Evolutionary conservation across 2,797 vertebrate genomes (phyloP).

Genomic region (Rhinichthys osculus): DNA sequence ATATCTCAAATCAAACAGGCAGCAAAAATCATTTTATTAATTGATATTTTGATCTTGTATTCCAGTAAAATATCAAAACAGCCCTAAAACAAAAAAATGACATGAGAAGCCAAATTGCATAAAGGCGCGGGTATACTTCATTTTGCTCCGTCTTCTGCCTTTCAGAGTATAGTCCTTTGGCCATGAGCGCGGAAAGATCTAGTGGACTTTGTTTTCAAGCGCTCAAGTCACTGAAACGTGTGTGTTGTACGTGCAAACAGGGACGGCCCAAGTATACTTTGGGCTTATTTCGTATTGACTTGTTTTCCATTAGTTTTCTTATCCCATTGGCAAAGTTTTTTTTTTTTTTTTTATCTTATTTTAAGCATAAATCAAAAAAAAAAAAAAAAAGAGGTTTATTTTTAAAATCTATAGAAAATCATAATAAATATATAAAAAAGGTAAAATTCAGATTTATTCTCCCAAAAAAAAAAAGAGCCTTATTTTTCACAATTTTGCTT

Average conservation of each 20-base stretch:
- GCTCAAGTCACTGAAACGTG: neutral
- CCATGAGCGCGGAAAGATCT: neutral
- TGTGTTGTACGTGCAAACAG: neutral
- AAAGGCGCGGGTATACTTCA: neutral
- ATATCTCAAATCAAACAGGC: constrained; percentile 20
- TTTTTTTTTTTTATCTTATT: neutral
- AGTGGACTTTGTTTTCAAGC: neutral
- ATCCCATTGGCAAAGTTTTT: neutral
- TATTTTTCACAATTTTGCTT: neutral
- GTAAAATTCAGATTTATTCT: neutral
- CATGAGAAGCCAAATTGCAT: neutral
- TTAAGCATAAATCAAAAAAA: neutral
- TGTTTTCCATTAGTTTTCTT: neutral
- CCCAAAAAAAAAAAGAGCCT: neutral
- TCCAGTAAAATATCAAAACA: constrained; percentile 16
- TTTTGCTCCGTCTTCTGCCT: neutral
- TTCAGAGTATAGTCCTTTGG: neutral
- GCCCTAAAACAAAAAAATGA: neutral
- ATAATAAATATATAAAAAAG: neutral
- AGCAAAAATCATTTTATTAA: neutral
- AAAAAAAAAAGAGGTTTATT: neutral
- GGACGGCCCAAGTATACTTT: neutral
- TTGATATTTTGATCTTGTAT: constrained; percentile 10
- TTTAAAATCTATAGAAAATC: neutral
- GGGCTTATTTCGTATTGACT: neutral